These are phyloP conservation scores for Eulithis prunata DNA, from an alignment of 2,888 invertebrate species.

Conservation along the genomic window DNA sequence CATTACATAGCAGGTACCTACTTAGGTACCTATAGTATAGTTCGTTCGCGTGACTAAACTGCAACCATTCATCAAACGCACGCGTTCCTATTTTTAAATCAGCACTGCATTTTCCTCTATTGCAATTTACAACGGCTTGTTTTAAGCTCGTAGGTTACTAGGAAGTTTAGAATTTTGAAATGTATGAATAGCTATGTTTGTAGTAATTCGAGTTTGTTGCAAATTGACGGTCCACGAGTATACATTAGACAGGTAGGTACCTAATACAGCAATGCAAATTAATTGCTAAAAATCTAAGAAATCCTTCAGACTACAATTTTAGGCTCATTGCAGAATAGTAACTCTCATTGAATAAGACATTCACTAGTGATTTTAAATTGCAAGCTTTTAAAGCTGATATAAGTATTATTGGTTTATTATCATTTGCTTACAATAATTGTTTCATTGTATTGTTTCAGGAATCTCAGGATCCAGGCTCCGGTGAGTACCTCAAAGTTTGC, in stretches of 20 bases:
- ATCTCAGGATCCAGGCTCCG: conserved; percentile 66
- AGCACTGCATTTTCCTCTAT: conserved; percentile 38
- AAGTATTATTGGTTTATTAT: conserved; percentile 23
- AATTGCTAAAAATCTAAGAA: too few species aligned
- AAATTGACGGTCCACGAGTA: too few species aligned
- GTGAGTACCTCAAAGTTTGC: conserved; percentile 56
- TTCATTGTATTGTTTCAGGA: conserved; percentile 72
- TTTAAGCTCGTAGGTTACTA: background rate
- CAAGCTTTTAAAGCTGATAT: conserved; percentile 38
- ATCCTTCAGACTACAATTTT: too few species aligned
- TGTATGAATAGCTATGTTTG: background rate
- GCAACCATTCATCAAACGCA: conserved; percentile 14
- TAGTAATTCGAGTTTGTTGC: background rate
- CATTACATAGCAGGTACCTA: background rate
- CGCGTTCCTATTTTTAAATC: conserved; percentile 32
- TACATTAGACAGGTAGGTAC: too few species aligned
- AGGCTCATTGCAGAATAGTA: background rate
- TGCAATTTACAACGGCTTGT: conserved; percentile 27
- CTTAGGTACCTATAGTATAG: background rate
- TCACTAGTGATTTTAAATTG: conserved; percentile 31
- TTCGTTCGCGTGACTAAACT: conserved; percentile 33
- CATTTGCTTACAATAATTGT: conserved; percentile 36
- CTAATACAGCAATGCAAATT: too few species aligned
- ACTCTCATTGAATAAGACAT: background rate
- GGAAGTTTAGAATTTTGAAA: background rate